These are phyloP conservation scores for Morus bassanus DNA, from an alignment of 2,797 vertebrate genomes.

Conservation along the genomic window DNA sequence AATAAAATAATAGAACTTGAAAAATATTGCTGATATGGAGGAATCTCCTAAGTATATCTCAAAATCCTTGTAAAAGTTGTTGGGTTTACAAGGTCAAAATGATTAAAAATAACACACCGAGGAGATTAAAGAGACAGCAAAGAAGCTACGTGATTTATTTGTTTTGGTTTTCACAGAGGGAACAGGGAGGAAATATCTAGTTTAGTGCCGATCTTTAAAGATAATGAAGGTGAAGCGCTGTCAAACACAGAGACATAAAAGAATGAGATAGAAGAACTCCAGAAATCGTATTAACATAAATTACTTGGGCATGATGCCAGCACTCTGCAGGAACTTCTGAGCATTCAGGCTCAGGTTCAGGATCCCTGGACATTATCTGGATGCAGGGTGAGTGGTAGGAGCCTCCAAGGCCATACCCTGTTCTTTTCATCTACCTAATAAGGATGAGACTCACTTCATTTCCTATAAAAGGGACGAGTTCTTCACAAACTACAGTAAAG, in stretches of 20 bases:
- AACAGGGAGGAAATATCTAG: conserved; percentile 1
- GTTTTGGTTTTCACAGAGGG: conserved; percentile 1
- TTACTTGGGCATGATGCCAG: background rate
- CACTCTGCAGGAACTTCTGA: background rate
- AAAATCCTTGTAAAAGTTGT: background rate
- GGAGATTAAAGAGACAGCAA: background rate
- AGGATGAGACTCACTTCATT: background rate
- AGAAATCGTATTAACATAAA: background rate
- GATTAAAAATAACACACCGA: conserved; percentile 22
- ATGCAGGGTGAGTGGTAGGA: background rate
- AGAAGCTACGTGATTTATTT: conserved; percentile 40
- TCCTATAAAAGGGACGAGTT: background rate
- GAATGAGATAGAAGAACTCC: background rate
- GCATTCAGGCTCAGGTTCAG: background rate
- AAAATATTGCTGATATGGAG: background rate
- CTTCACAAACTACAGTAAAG: background rate
- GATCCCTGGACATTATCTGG: background rate
- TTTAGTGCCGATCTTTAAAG: conserved; percentile 26
- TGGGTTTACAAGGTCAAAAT: conserved; percentile 26
- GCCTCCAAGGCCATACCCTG: background rate
- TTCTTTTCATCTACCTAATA: background rate
- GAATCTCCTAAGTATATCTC: background rate
- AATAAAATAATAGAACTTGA: background rate
- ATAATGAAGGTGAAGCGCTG: conserved; percentile 18
- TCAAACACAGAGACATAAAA: conserved; percentile 31